Evolutionary conservation across 2,888 invertebrate genomes (phyloP).

Genomic region (Adelphocoris suturalis): DNA sequence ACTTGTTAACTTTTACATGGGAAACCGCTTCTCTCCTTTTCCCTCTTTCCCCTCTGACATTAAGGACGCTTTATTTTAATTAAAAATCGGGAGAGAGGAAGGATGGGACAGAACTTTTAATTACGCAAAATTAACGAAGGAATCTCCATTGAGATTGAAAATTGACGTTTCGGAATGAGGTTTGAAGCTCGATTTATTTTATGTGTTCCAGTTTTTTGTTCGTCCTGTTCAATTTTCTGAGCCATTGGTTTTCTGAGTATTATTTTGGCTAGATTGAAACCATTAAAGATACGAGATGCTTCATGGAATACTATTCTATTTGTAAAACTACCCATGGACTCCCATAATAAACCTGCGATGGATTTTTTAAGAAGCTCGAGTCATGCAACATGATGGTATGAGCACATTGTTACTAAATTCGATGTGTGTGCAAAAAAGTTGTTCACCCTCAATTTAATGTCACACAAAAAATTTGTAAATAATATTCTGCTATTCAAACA

Average conservation of each 20-base stretch:
- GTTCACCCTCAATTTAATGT: too few relatives aligned
- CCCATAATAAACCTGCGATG: too few relatives aligned
- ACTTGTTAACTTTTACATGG: slow-evolving; percentile 63
- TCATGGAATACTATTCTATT: background rate
- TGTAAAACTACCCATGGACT: too few relatives aligned
- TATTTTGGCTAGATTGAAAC: background rate
- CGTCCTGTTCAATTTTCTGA: background rate
- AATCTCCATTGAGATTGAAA: slow-evolving; percentile 36
- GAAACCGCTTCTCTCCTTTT: slow-evolving; percentile 20
- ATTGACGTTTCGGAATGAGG: background rate
- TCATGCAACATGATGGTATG: too few relatives aligned
- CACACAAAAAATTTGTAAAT: too few relatives aligned
- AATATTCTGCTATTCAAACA: too few relatives aligned
- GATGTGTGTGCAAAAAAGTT: too few relatives aligned
- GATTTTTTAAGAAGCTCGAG: too few relatives aligned
- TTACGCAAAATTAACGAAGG: slow-evolving; percentile 53
- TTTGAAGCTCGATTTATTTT: slow-evolving; percentile 52
- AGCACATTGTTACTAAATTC: too few relatives aligned
- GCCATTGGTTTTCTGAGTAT: background rate
- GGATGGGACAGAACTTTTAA: slow-evolving; percentile 10
- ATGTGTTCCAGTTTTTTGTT: background rate
- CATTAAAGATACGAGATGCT: background rate
- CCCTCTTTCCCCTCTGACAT: background rate
- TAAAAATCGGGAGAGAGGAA: slow-evolving; percentile 20
- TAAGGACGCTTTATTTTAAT: slow-evolving; percentile 56